Base-by-base conservation (phyloP, 2,113 vertebrate genomes). In the Ranitomeya variabilis region DNA sequence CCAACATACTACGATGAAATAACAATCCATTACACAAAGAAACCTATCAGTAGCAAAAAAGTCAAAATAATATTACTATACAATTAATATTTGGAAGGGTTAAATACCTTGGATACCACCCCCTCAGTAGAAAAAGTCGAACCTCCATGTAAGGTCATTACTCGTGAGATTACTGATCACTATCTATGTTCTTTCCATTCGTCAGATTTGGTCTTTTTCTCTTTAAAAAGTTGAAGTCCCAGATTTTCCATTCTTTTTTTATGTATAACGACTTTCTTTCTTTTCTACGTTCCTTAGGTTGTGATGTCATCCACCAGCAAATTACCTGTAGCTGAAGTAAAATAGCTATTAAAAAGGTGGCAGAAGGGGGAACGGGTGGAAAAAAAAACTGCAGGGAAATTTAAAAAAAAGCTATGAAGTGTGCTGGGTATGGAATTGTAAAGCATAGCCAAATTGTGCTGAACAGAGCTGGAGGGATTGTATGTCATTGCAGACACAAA, bases 321-420 rank as follows among this genome's bases (percentile, higher is more conserved):
- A 91, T 90, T 80, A 83, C 88, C 77, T 87, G 77, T 52, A 87
- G 80, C 77, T 90, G 84, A 21, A 85, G 59, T 67, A 89, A 90
- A 90, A 66, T 60, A 82, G 74, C 82, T 90, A 66, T 85, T 76
- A 90, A 85, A 89, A 57, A 37, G 21, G 55, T 80, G 82, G 73
- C 19, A 74, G 23, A 14, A 8, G 78, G 23, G 64, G 45, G 14
- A 26, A 15, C 13, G 82, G 12, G 82, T 84, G 82, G 83, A 76
- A 62, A 85, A 89, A 89, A 89, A 89, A 81, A 74, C 69, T 78
- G 77, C 64, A 74, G 60, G 55, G 23, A 90, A 80, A 88, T 57
- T 45, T 37, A 79, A 88, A 67, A 81, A 80, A 76, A 85, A 79
- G 60, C 55, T 69, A 23, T 18, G n/a, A 83, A 86, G 85, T 55